Evolutionary conservation across 2,888 invertebrate species (phyloP), one percentile per base, ranked within the genome.

Genomic region (Cerastoderma edule): DNA sequence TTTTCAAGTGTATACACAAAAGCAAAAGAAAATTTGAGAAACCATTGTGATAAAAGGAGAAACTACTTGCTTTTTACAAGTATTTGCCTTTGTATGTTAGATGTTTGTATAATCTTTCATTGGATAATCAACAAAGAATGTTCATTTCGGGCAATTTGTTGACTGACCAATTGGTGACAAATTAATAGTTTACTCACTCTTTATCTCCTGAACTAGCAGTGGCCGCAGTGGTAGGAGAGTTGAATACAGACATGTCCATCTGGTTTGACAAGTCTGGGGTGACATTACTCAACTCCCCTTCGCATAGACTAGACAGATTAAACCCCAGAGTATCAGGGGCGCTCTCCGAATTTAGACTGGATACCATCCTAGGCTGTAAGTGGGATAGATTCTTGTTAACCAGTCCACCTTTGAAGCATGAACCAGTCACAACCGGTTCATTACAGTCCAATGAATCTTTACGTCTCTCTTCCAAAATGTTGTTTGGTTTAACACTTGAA

Each of bases 281-380:
- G 1, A 46, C n/a, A 13, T 69, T 32, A 24, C 56, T 44, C 6
- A 50, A 30, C 16, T 69, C 57, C n/a, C 28, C 46, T 0, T 67
- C 72, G 60, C 48, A n/a, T 13, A 80, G 74, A 50, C 74, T 75
- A 0, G 80, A 80, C 39, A 80, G 16, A 28, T 80, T 74, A 1
- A 72, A 66, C 57, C 56, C 66, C 3, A 27, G 44, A 28, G 50
- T 46, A 0, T 39, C 60, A 35, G 69, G 3, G 1, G 75, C 75
- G 19, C 66, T 64, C 30, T 77, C 77, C 10, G 80, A 80, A 13
- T 64, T 68, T 30, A 80, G 33, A 67, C 80, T 80, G 0, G 80
- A 80, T 5, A 75, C 77, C 68, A 77, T 66, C 8, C 65, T 63
- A 50, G 56, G 54, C 46, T 71, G 32, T 6, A 75, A 46, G 32